Evolutionary conservation across 2,113 vertebrate species (phyloP).

Genomic region (Toxostoma redivivum): DNA sequence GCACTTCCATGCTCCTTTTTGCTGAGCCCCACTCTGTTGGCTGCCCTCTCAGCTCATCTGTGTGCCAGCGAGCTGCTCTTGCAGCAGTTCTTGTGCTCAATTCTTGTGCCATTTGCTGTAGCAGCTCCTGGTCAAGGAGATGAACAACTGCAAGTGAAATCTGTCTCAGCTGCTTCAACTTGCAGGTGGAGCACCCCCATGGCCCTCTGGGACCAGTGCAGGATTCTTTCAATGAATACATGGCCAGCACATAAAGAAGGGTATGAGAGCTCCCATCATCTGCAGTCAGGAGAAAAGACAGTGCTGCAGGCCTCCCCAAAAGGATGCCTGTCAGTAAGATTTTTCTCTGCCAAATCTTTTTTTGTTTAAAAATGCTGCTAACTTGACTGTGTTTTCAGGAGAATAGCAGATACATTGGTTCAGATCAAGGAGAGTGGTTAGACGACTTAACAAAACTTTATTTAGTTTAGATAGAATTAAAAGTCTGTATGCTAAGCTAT

Average conservation of each 20-base stretch:
- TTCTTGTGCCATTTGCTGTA: neutral
- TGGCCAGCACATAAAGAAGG: neutral
- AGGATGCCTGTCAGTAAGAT: neutral
- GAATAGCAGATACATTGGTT: neutral
- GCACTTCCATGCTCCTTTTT: neutral
- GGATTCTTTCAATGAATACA: neutral
- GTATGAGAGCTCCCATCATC: neutral
- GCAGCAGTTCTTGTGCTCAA: neutral
- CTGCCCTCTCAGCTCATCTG: neutral
- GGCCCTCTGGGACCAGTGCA: neutral
- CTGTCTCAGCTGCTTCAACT: neutral
- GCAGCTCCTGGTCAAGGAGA: neutral
- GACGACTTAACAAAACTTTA: neutral
- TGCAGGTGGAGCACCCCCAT: neutral
- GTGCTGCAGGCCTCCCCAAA: neutral
- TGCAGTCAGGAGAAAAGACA: neutral
- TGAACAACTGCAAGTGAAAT: neutral
- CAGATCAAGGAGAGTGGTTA: neutral
- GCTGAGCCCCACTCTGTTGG: neutral
- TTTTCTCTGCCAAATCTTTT: neutral
- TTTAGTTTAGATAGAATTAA: neutral
- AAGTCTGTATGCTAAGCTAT: neutral
- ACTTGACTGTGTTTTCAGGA: neutral
- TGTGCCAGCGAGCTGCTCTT: fast-evolving
- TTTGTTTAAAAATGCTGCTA: neutral